Base-by-base conservation (phyloP, 1,140 invertebrate genomes). In the Diprion similis region DNA sequence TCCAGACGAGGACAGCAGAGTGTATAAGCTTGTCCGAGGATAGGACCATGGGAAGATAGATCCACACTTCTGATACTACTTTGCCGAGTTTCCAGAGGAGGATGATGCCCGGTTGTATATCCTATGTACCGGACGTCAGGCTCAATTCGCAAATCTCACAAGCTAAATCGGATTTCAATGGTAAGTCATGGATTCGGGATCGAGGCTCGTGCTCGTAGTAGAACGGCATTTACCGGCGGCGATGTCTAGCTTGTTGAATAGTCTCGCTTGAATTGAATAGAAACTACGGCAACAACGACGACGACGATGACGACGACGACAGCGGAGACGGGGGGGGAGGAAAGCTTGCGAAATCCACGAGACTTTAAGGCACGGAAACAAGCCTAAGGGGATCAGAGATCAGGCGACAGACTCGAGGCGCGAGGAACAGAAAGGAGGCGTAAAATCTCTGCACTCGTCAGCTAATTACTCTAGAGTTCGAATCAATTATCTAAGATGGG, bases 401-500 rank as follows among this genome's bases (percentile, higher is more conserved):
- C 11, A 59, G 51, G 51, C 9, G n/a, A 59, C 11, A 6, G 24
- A 37, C 24, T 37, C 24, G 24, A 6, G 1, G 24, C 24, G 24
- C 24, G 24, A 37, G 24, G 24, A 37, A 37, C 24, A 37, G 24
- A 59, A 59, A 59, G 11, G 51, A 59, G 51, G 9, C 51, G 51
- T 17, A 17, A 59, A 59, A 15, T 17, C 51, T 8, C 51, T 13
- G 51, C n/a, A 59, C 51, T 59, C 51, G 51, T 59, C 51, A 59
- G 51, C 51, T 59, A 59, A 59, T 59, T 59, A 59, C 51, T 59
- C 51, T 8, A 59, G 51, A 59, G 51, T 59, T 59, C 51, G 9
- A 59, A 59, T 59, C 51, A 59, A 59, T 59, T 59, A 59, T 59
- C 51, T 17, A 9, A 59, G 51, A 59, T 59, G 51, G 51, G n/a